Base-by-base conservation (phyloP, 2,113 vertebrate species). In the Gymnarchus niloticus region DNA sequence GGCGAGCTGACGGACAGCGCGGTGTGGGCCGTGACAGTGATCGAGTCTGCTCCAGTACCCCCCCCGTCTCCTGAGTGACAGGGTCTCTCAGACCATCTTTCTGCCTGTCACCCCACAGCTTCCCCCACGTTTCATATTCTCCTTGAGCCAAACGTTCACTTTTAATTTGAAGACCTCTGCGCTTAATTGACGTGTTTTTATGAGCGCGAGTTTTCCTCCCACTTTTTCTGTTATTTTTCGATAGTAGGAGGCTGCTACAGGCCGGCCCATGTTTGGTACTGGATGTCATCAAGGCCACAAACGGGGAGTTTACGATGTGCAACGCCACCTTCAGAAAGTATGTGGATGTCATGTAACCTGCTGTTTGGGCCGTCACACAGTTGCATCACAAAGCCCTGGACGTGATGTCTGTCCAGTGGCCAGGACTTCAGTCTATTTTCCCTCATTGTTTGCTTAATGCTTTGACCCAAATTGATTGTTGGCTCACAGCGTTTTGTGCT, bases 41-140 rank as follows among this genome's bases (percentile, higher is more conserved):
- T 61, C 25, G 48, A 86, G 87, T 73, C 80, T 57, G 85, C 83
- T 83, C 57, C 83, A 84, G 87, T 59, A 37, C 92, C 90, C 87
- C 91, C 87, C 87, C 88, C 87, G 89, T 90, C 92, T 91, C 91
- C 86, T 94, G 93, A 95, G 92, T 94, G 94, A 92, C 93, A 94
- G 92, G 91, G 93, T 93, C 85, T 87, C 85, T 87, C 91, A 90
- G 88, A 89, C 92, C 91, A 92, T 92, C 93, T 94, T 91, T 91
- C 92, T 91, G 91, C 91, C 93, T 92, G 92, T 93, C 94, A 92
- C 90, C 91, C 90, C 91, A 89, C 90, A 91, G 81, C 88, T 85
- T 83, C 59, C 76, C n/a, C 37, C 6, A 51, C 41, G 17, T 65
- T 80, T 65, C 78, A 56, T 93, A 94, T 94, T 94, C 92, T 92